Base-by-base conservation (phyloP, 2,888 invertebrate species). In the Lasius fuliginosus region DNA sequence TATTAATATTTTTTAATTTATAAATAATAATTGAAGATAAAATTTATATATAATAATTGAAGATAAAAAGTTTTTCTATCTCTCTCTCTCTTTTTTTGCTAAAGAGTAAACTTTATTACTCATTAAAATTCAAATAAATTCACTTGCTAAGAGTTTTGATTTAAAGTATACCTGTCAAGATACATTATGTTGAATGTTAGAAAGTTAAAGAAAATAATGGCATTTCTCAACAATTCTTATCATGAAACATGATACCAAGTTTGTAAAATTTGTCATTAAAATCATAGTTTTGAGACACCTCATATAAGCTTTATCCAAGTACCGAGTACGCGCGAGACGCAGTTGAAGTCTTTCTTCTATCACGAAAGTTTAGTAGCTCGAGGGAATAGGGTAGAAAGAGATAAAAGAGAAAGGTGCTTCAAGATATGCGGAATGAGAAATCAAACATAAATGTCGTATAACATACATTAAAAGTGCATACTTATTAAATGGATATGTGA, bases 351-450 rank as follows among this genome's bases (percentile, higher is more conserved):
- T 60, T 73, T 73, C 60, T 60, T 33, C 46, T 81, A 49, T 81
- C 79, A 46, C 18, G 33, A 73, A 81, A 81, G 74, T 81, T 81
- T 60, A 73, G 36, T 73, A 81, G 60, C 79, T 73, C 42, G 79
- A 73, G 60, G 60, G 73, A 36, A 73, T 71, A 60, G 33, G 42
- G 27, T 23, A 60, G 74, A 73, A 33, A 36, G 56, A 60, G 42
- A 73, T 27, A 36, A 46, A 73, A 49, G 60, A 49, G 74, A 81
- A 73, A 77, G 73, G 46, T 73, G 23, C 74, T 81, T 58, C 46
- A 46, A 81, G 56, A 73, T 73, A 73, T 46, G 79, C 42, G 30
- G 9, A 81, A 60, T 40, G 74, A 23, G 23, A 73, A 73, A 81
- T 81, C 79, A 79, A 79, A 79, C 73, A 73, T 81, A 46, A 79